Evolutionary conservation across 2,113 vertebrate species (phyloP).

Genomic region (Sceloporus undulatus): DNA sequence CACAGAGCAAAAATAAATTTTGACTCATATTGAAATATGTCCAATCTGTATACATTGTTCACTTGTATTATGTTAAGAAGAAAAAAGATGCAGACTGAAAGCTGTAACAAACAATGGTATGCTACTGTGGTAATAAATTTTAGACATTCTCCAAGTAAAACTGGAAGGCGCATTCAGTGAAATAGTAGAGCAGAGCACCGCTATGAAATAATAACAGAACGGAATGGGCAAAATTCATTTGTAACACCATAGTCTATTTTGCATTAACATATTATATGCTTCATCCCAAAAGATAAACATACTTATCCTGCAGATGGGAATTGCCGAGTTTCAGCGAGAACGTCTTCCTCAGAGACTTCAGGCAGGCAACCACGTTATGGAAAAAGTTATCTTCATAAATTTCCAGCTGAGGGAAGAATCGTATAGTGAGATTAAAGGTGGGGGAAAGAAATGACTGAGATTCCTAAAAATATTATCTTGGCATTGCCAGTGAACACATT

Average conservation of each 20-base stretch:
- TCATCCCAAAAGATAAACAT: neutral
- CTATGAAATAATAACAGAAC: neutral
- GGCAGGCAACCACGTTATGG: conserved; percentile 68
- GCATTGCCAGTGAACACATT: conserved; percentile 17
- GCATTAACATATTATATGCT: neutral
- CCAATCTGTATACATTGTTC: neutral
- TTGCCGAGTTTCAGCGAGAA: conserved; percentile 61
- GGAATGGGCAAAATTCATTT: neutral
- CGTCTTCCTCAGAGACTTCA: conserved; percentile 61
- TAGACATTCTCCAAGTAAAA: neutral
- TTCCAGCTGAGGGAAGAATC: conserved; percentile 62
- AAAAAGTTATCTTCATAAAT: conserved; percentile 69
- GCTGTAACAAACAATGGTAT: neutral
- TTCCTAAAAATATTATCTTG: neutral
- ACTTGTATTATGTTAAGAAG: neutral
- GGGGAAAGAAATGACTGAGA: neutral
- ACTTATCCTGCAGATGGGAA: conserved; percentile 45
- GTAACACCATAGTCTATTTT: neutral
- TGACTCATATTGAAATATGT: too few species aligned
- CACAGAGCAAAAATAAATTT: neutral
- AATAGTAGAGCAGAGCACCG: neutral
- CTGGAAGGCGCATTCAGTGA: neutral
- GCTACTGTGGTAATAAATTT: neutral
- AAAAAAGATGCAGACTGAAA: neutral
- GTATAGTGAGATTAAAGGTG: neutral